Conservation (phyloP, 2,113 vertebrate genomes). For the Empidonax alnorum region DNA sequence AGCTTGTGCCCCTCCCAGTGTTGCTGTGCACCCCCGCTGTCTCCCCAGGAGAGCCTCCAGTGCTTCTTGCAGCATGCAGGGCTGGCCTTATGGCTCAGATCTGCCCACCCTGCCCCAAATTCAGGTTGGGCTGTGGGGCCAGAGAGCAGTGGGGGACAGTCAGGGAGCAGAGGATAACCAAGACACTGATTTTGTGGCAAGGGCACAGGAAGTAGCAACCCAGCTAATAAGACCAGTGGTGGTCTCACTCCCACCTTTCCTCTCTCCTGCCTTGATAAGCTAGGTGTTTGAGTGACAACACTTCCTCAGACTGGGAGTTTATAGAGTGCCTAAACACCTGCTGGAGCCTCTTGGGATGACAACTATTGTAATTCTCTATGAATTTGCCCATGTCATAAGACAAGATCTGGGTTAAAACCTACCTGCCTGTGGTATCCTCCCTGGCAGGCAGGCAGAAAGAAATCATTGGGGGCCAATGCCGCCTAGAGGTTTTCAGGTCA, state of each 20-base stretch:
- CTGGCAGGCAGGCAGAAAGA: not conserved
- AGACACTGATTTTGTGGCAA: not conserved
- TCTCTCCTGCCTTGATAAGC: not conserved
- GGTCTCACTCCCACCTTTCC: not conserved
- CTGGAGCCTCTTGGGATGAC: not conserved
- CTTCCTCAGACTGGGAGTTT: not conserved
- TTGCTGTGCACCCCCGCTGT: not conserved
- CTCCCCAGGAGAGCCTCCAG: not conserved
- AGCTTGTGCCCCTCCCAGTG: rapidly evolving
- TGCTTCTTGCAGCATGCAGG: not conserved
- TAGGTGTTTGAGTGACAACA: not conserved
- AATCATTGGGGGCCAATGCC: not conserved
- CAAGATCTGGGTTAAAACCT: not conserved
- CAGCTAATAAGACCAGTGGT: not conserved
- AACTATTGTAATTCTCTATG: not conserved
- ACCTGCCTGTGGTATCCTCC: not conserved
- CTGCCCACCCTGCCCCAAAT: not conserved
- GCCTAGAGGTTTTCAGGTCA: not conserved
- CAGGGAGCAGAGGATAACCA: not conserved
- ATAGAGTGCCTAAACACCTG: not conserved
- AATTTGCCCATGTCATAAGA: not conserved
- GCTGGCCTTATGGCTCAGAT: not conserved
- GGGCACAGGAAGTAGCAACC: not conserved
- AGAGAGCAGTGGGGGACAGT: not conserved
- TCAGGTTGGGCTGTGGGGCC: rapidly evolving